phyloP scores from a whole-genome alignment of 2,797 vertebrate genomes.

The Rhinophrynus dorsalis region DNA sequence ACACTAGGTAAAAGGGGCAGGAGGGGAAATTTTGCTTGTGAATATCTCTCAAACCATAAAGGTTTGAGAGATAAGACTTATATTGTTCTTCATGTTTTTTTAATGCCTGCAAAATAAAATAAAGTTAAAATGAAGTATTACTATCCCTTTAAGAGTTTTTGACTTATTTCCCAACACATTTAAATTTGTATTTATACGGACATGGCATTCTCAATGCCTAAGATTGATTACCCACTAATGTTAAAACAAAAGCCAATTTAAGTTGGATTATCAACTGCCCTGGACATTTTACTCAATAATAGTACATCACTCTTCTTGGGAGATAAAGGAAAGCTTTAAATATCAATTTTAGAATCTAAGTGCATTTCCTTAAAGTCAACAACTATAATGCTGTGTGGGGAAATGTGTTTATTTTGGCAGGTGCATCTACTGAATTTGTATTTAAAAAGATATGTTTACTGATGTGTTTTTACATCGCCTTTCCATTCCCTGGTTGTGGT shows the following conservation, averaged over 20 bases:
- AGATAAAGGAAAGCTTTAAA: conserved; percentile 28
- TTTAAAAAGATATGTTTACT: not conserved
- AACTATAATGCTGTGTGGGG: not conserved
- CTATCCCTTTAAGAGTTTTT: too few species aligned
- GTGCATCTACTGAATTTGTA: not conserved
- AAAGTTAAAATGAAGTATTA: too few species aligned
- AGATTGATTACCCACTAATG: conserved; percentile 27
- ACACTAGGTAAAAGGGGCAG: too few species aligned
- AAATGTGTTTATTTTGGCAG: not conserved
- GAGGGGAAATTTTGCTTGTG: too few species aligned
- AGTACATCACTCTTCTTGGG: conserved; percentile 3
- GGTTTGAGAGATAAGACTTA: too few species aligned
- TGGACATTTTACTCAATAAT: conserved; percentile 22
- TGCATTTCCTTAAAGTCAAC: conserved; percentile 15
- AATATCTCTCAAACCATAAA: too few species aligned
- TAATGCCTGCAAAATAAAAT: too few species aligned
- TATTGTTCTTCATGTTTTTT: too few species aligned
- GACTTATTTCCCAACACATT: too few species aligned
- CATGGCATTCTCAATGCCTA: not conserved
- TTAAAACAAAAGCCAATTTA: conserved; percentile 30
- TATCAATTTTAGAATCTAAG: conserved; percentile 27
- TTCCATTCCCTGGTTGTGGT: too few species aligned
- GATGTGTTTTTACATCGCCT: too few species aligned
- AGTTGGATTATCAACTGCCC: conserved; percentile 21
- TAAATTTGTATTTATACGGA: conserved; percentile 28